Evolutionary conservation across 1,140 invertebrate genomes (phyloP), one percentile per base, ranked within the genome.

Genomic region (Hypothenemus hampei): DNA sequence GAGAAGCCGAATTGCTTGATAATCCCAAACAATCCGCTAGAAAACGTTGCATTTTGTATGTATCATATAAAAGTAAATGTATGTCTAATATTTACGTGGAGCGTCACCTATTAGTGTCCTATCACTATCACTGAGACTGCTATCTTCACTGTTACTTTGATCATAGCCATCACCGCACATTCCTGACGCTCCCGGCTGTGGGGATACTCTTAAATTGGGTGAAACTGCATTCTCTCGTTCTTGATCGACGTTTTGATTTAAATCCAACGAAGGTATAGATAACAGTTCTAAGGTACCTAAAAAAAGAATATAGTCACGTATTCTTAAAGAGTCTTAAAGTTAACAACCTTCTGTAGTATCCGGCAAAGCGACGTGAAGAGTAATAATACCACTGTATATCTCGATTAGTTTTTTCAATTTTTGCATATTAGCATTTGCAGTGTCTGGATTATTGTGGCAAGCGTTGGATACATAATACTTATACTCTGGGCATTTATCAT

Each of bases 101-200:
- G 75, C 73, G 56, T 82, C 81, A 22, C 82, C 83, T 16, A 84
- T 78, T 16, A 85, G 68, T 1, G 83, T 85, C 57, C 81, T 76
- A 69, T 89, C 86, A 57, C 85, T 85, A 62, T 88, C 85, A 53
- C 85, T 88, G 13, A 87, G 73, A 65, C 84, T 87, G 62, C 84
- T 86, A 66, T 89, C 86, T 66, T 89, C 86, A 65, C 82, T 86
- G 61, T 84, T 84, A 69, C 84, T 87, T 60, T 84, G 82, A 62
- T 81, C 79, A 51, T 67, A 64, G 11, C 48, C 53, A 46, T 68
- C 68, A 3, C 51, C 54, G 22, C 56, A 59, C 33, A 57, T 69
- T 55, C 43, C 69, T 47, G 23, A 64, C 6, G 22, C 11, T 13
- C 53, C 57, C 5, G 66, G 66, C 37, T 65, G 61, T 10, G 66